Percentiles rank a stretch among this genome's conserved stretches.
Evolutionary conservation across 2,113 vertebrate genomes (phyloP).

Genomic region (Lophius piscatorius): DNA sequence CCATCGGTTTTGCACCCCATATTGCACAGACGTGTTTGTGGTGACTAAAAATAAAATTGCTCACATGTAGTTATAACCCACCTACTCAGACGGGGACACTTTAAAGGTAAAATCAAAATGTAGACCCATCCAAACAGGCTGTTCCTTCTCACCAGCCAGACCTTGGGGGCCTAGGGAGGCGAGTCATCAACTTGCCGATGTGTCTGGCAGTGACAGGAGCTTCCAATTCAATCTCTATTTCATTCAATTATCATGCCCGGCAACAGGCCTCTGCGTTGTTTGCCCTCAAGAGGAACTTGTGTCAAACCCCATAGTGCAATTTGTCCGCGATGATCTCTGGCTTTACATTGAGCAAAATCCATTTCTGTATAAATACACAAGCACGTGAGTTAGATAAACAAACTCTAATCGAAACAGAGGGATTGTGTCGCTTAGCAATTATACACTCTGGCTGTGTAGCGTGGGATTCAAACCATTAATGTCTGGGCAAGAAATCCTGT

Average conservation of each 20-base stretch:
- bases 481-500: constrained; percentile 15
- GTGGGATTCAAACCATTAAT: constrained; percentile 29
- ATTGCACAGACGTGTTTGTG: background rate
- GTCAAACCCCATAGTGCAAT: constrained; percentile 29
- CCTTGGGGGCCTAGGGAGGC: constrained; percentile 37
- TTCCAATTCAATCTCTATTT: constrained; percentile 74
- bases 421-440: background rate
- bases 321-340: constrained; percentile 25
- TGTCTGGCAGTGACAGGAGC: constrained; percentile 71
- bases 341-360: constrained; percentile 28
- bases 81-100: constrained; percentile 26
- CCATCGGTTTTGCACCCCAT: constrained; percentile 10
- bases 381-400: constrained; percentile 23
- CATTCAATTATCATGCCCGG: constrained; percentile 69
- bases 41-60: constrained; percentile 20
- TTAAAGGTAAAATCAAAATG: constrained; percentile 48
- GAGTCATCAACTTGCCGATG: constrained; percentile 66
- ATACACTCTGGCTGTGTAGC: background rate
- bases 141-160: constrained; percentile 49
- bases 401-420: constrained; percentile 17
- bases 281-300: constrained; percentile 60
- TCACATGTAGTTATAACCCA: constrained; percentile 13
- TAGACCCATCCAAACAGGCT: constrained; percentile 31
- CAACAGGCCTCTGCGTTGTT: constrained; percentile 59
- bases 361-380: constrained; percentile 31